Evolutionary conservation across 2,113 vertebrate species (phyloP), one percentile per base, ranked within the genome.

Genomic region (Anolis carolinensis): DNA sequence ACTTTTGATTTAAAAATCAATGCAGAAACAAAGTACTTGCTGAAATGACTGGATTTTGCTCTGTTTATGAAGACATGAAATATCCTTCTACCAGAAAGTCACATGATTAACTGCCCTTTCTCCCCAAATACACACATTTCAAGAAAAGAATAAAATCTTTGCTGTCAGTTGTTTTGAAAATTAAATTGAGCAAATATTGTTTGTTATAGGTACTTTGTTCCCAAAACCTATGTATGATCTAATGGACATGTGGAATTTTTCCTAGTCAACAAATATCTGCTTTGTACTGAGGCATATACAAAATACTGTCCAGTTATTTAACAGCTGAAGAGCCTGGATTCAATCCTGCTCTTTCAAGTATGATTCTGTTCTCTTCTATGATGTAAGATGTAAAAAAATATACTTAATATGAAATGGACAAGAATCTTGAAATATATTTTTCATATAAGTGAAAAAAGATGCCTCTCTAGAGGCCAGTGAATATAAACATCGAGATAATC

Each of bases 1-100:
- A 21, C 63, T 76, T 68, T 6, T 27, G 27, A 82, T 86, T 85
- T 52, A 65, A 78, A 82, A 87, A 86, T 88, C 84, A 65, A 85
- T 5, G 68, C 32, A 86, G 3, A 1, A 79, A 44, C 2, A 36
- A 82, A 39, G 90, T 81, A 68, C 34, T 1, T 32, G 34, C 34
- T 73, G 71, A 83, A 87, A 1, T 83, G 85, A 62, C 1, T 23
- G 4, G 77, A 83, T 85, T 89, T 1, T 88, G 2, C 1, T 74
- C 21, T 44, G 44, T 11, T 10, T 14, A 13, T 76, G 4, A 50
- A 76, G 27, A 52, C 5, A 7, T n/a, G 27, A 18, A 50, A 32
- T 76, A 52, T 30, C 1, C 30, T 9, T 27, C 52, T 30, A n/a
- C 2, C 5, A 9, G 23, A 27, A 77, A 77, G 5, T 16, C 27